Conservation (phyloP, 2,113 vertebrate genomes). For the Salvelinus namaycush region DNA sequence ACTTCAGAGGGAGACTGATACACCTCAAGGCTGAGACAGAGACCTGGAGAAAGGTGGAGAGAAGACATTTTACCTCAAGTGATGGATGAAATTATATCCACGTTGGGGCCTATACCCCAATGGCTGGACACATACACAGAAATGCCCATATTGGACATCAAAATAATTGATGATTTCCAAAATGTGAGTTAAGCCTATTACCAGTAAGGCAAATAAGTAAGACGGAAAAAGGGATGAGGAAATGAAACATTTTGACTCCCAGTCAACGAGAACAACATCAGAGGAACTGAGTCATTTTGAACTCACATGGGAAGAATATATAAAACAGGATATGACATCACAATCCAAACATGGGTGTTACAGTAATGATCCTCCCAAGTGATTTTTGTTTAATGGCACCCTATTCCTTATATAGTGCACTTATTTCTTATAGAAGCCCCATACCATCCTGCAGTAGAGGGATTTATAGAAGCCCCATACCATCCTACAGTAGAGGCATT, state of each 20-base stretch:
- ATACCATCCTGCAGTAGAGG: too few relatives aligned
- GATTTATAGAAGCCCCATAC: too few relatives aligned
- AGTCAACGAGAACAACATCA: neutral
- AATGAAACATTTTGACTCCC: neutral
- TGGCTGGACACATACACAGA: neutral
- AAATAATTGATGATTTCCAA: neutral
- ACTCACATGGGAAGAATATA: neutral
- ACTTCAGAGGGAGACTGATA: conserved; percentile 16
- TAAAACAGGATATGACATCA: neutral
- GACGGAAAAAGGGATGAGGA: neutral
- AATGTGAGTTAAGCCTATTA: conserved; percentile 1
- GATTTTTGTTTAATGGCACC: too few relatives aligned
- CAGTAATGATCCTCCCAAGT: neutral
- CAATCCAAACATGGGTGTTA: neutral
- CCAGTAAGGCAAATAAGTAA: conserved; percentile 24
- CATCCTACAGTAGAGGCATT: too few relatives aligned
- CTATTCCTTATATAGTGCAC: neutral
- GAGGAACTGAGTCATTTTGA: neutral
- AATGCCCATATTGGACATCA: neutral
- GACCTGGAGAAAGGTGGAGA: neutral
- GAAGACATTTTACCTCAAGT: neutral
- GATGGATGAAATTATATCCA: neutral
- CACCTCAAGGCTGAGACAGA: neutral
- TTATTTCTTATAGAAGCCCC: too few relatives aligned
- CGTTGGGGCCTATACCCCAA: neutral